These are phyloP conservation scores for Drosophila algonquin DNA, from an alignment of 2,888 invertebrate species.

Conservation along the genomic window DNA sequence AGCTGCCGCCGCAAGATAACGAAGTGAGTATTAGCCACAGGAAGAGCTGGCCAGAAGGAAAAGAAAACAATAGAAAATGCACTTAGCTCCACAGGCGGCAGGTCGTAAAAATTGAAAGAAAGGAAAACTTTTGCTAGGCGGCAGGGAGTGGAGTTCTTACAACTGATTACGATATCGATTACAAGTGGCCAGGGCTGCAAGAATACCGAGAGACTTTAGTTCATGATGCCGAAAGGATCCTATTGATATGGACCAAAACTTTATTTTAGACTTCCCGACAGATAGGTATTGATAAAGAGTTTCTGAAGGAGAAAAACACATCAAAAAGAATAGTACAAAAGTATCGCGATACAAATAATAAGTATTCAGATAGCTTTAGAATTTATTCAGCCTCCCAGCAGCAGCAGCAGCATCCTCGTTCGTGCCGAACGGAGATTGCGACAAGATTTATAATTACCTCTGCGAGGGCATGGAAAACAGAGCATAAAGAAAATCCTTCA, in stretches of 20 bases:
- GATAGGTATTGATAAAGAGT: too few relatives aligned
- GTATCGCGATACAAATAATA: neutral
- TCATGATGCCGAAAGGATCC: too few relatives aligned
- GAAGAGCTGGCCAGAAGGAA: neutral
- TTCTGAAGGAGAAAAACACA: too few relatives aligned
- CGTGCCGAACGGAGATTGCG: slow-evolving; percentile 6
- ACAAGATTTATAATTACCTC: slow-evolving; percentile 38
- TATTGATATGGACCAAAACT: too few relatives aligned
- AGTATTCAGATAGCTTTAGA: neutral
- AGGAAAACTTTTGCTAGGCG: neutral
- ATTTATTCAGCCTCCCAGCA: too few relatives aligned
- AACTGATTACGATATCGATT: neutral
- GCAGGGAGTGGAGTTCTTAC: neutral
- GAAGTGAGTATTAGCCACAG: slow-evolving; percentile 85
- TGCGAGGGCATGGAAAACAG: slow-evolving; percentile 19
- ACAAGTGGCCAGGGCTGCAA: too few relatives aligned
- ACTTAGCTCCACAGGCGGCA: neutral
- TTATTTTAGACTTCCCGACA: too few relatives aligned
- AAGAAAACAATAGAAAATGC: slow-evolving; percentile 13
- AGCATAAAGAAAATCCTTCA: slow-evolving; percentile 19
- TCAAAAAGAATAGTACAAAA: neutral
- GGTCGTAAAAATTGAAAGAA: slow-evolving; percentile 20
- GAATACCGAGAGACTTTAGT: too few relatives aligned
- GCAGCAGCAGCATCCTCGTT: neutral
- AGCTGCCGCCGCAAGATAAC: slow-evolving; percentile 98